Evolutionary conservation across 2,888 invertebrate genomes (phyloP), one percentile per base, ranked within the genome.

Genomic region (Erynnis tages): DNA sequence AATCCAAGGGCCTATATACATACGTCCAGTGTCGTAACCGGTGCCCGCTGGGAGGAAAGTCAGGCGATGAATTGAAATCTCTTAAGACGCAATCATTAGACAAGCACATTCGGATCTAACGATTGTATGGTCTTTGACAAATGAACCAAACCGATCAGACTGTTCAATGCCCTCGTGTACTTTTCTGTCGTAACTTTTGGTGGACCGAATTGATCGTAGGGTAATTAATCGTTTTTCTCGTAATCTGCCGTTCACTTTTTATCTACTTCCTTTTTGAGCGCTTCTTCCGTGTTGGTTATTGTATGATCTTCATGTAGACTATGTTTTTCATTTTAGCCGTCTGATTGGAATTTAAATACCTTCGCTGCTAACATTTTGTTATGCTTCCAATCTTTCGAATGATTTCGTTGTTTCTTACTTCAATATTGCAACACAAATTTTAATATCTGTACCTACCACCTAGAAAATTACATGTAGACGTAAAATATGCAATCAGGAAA

Each of bases 31-130:
- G 25, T 49, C 41, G 32, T 49, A 49, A 49, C 13, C 3, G n/a
- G 32, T 25, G 6, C 48, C 48, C 23, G 48, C 48, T 49, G 48
- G 23, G 40, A 41, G 32, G 40, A 49, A 48, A 38, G 48, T 30
- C 30, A 48, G 25, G 19, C 19, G 19, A 37, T 17, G 46, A 27
- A 25, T 34, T 45, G 45, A 45, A 25, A 45, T 44, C 32, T 32
- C 13, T n/a, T 19, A 19, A 32, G 13, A 21, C 44, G 44, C 30
- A 19, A 44, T 44, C 44, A 7, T 21, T 11, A 17, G 7, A 30
- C 44, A 30, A 44, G 21, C 19, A 8, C 19, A 25, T 30, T 21
- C 32, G 11, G 16, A 17, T 16, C 13, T 11, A 29, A 21, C 32
- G 21, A 44, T 14, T 30, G 21, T 30, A 8, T 10, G 11, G 10